Evolutionary conservation across 2,888 invertebrate genomes (phyloP).

Genomic region (Philhelius pedissequus): DNA sequence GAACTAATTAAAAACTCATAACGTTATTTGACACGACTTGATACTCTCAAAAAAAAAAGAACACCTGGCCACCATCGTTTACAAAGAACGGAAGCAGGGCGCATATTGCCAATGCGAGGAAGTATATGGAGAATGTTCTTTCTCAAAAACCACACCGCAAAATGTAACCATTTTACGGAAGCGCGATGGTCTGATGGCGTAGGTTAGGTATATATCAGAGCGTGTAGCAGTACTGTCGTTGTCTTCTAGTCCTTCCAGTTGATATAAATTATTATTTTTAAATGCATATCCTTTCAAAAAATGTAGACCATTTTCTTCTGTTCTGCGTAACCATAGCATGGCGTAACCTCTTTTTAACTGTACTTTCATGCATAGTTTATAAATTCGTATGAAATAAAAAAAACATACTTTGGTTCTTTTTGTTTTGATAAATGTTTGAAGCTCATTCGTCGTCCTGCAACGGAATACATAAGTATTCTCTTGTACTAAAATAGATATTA

Average conservation of each 20-base stretch:
- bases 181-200: background rate
- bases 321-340: background rate
- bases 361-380: conserved; percentile 46
- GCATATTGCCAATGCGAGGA: conserved; percentile 4
- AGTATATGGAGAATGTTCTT: conserved; percentile 26
- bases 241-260: conserved; percentile 21
- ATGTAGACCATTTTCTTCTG: background rate
- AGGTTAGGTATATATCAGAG: background rate
- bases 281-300: conserved; percentile 34
- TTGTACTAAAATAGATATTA: background rate
- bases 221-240: background rate
- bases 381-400: conserved; percentile 17
- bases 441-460: conserved; percentile 1
- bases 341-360: conserved; percentile 2
- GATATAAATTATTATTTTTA: conserved; percentile 49
- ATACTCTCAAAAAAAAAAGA: background rate
- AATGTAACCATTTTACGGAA: conserved; percentile 23
- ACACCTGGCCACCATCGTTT: background rate
- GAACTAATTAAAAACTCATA: no score
- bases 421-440: conserved; percentile 36
- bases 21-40: no score
- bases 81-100: background rate
- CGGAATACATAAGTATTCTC: background rate
- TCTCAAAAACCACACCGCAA: conserved; percentile 38
- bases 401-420: conserved; percentile 6